A percentile compares a stretch with the other conserved stretches of the same genome.
Evolutionary conservation across 2,113 vertebrate species (phyloP).

Genomic region (Syrrhaptes paradoxus): DNA sequence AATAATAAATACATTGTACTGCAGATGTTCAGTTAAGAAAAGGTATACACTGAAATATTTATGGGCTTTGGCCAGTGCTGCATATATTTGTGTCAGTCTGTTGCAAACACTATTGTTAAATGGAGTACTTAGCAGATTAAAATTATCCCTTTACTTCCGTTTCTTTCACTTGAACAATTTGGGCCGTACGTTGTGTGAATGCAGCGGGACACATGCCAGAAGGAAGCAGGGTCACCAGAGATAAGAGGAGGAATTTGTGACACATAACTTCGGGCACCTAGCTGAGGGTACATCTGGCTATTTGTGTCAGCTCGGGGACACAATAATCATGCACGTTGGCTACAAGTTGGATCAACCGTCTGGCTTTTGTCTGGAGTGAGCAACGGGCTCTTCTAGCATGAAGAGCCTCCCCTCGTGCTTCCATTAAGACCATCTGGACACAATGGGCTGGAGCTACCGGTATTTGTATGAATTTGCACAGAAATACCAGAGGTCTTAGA

Average conservation of each 20-base stretch:
- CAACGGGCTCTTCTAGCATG: not conserved
- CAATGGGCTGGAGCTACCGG: not conserved
- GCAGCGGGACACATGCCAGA: not conserved
- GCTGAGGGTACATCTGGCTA: not conserved
- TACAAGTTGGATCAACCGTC: not conserved
- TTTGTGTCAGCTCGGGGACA: not conserved
- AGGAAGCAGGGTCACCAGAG: not conserved
- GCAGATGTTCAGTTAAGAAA: constrained; percentile 44
- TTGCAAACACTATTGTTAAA: constrained; percentile 35
- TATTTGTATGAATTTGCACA: not conserved
- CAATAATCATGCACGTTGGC: not conserved
- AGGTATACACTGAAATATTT: constrained; percentile 5
- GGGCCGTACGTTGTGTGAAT: not conserved
- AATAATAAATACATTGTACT: constrained; percentile 24
- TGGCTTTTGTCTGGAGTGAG: not conserved
- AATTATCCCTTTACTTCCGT: not conserved
- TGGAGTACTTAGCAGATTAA: not conserved
- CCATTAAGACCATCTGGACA: not conserved
- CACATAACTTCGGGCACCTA: not conserved
- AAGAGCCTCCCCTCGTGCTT: not conserved
- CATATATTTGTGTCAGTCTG: not conserved
- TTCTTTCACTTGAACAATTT: not conserved
- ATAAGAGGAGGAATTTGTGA: constrained; percentile 1
- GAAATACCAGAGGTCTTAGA: not conserved
- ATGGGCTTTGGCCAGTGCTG: constrained; percentile 18